Evolutionary conservation across 2,797 vertebrate genomes (phyloP), one percentile per base, ranked within the genome.

Genomic region (Knipowitschia caucasica): DNA sequence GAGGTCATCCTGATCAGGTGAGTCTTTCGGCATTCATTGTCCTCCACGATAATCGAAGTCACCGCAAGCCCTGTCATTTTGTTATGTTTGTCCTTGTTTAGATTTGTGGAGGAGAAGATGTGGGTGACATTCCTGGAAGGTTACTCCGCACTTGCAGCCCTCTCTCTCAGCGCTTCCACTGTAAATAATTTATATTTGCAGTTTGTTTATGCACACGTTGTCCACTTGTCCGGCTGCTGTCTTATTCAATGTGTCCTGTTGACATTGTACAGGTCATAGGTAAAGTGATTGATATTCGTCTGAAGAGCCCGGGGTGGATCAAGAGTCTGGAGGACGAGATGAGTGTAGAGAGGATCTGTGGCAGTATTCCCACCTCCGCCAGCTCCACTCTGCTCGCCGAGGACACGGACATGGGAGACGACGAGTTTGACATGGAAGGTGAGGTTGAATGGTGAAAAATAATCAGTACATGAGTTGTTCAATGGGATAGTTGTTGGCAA

Each of bases 391-490:
- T 99, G 75, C 93, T 99, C 3, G 94, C 93, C 2, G 97, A 99
- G 82, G 95, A 99, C 69, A 89, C 92, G 0, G 92, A 95, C 34
- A 84, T 98, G 70, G 83, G 91, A 15, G 93, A 94, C 0, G 95
- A 99, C 0, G 96, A 99, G 75, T 99, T 93, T 7, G 95, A 98
- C 42, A 96, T 99, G 95, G 97, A 99, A 92, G 97, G 97, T 99
- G 51, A 77, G 40, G 21, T 2, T 40, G 14, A 12, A 7, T 15
- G 3, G 5, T 7, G 6, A 36, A 17, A 17, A 33, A n/a, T 14
- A 6, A 33, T 33, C n/a, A n/a, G n/a, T n/a, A n/a, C n/a, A n/a
- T n/a, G n/a, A n/a, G n/a, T n/a, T n/a, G n/a, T n/a, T n/a, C n/a
- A n/a, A n/a, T n/a, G n/a, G n/a, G n/a, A n/a, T n/a, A n/a, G n/a